Evolutionary conservation across 2,113 vertebrate species (phyloP), one percentile per base, ranked within the genome.

Genomic region (Orthochromis indermauri): DNA sequence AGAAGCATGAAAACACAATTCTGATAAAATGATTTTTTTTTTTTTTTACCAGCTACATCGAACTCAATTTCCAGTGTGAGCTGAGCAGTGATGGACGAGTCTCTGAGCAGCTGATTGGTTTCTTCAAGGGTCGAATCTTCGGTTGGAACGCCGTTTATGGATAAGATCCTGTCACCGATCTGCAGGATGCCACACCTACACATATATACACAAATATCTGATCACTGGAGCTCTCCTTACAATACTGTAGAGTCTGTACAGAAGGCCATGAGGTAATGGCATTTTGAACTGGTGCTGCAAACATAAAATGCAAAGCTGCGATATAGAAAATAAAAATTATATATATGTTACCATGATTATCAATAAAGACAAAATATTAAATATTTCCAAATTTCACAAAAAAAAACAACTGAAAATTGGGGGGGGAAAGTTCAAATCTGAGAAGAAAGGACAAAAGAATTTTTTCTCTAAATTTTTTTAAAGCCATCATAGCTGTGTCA

Each of bases 11-110:
- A 81, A 81, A 26, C 35, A 81, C 79, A 81, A 57, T 31, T 47
- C 8, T 24, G 7, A 37, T 12, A 40, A 80, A 76, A 19, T 10
- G 10, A 31, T 13, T 84, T 8, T 4, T 19, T n/a, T 42, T 4
- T 2, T 4, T 71, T 40, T 26, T 66, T 37, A 99, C 99, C 99
- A 96, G 98, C 99, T 80, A 99, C 99, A 87, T 99, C 98, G 82
- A 99, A 99, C 95, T 99, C 98, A n/a, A 99, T 98, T 96, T 99
- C 99, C 96, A 99, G 96, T 3, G 97, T 98, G 95, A 99, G 98
- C 94, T 98, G 98, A 95, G 96, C 98, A 2, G 97, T 98, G 94
- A 99, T 97, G 87, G 97, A 98, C 83, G 98, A 98, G 94, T 99
- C 98, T 96, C 98, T 95, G 84, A 99, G 97, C 90, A 99, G 97